phyloP scores from a whole-genome alignment of 2,113 vertebrate genomes.

The Nothobranchius furzeri region DNA sequence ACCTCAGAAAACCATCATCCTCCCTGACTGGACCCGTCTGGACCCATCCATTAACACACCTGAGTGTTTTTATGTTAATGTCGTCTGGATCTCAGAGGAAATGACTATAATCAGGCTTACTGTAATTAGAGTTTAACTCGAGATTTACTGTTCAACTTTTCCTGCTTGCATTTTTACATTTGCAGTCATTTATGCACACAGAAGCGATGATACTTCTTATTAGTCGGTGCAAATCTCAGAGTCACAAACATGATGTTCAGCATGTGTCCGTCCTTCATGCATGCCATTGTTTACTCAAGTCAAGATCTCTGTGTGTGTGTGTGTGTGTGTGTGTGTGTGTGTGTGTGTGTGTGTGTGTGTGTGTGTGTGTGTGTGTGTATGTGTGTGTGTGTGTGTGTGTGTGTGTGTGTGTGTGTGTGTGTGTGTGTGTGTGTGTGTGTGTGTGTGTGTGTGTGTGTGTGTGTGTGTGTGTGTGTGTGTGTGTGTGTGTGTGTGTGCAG shows the following conservation, averaged over 20 bases:
- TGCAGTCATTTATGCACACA: background rate
- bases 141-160: background rate
- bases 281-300: conserved; percentile 34
- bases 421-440: conserved; percentile 35
- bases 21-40: conserved; percentile 36
- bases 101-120: background rate
- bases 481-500: conserved; percentile 31
- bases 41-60: conserved; percentile 31
- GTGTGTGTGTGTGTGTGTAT: conserved; percentile 30
- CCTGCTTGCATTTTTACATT: background rate
- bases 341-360: conserved; percentile 24
- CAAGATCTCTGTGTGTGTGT: conserved; percentile 27
- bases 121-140: background rate
- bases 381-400: conserved; percentile 37
- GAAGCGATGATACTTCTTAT: background rate
- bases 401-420: conserved; percentile 27
- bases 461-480: conserved; percentile 34
- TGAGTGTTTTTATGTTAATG: conserved; percentile 21
- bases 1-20: conserved; percentile 36
- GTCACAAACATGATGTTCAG: background rate
- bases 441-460: conserved; percentile 39
- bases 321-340: conserved; percentile 32
- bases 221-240: background rate
- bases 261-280: conserved; percentile 37
- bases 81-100: background rate